Evolutionary conservation across 2,113 vertebrate genomes (phyloP).

Genomic region (Entomyzon cyanotis): DNA sequence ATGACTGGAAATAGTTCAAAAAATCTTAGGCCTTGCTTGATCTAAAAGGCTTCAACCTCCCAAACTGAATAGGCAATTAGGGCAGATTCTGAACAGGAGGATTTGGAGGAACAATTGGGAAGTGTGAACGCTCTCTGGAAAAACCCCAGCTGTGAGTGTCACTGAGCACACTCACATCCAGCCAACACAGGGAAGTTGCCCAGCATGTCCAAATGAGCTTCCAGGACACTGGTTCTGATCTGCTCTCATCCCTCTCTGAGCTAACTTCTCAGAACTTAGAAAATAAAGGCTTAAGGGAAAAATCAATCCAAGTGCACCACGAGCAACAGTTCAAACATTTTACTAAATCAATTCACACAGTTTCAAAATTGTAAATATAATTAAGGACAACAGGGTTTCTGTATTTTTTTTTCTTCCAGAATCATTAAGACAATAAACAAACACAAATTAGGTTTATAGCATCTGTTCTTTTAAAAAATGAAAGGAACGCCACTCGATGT

Average conservation of each 20-base stretch:
- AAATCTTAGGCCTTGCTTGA: neutral
- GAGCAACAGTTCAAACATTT: conserved; percentile 82
- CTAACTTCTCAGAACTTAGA: neutral
- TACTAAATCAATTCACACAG: conserved; percentile 88
- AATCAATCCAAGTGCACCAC: conserved; percentile 44
- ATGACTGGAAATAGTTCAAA: conserved; percentile 8
- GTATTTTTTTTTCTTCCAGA: conserved; percentile 70
- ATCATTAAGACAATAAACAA: conserved; percentile 85
- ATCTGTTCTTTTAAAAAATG: conserved; percentile 72
- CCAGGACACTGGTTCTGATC: neutral
- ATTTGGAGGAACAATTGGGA: neutral
- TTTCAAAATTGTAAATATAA: conserved; percentile 87
- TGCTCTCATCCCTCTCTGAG: neutral
- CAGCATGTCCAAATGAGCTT: accelerated
- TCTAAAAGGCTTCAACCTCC: neutral
- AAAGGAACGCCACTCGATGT: conserved; percentile 74
- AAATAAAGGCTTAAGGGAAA: neutral
- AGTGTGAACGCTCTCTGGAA: neutral
- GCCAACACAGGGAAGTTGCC: neutral
- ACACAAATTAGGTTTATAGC: conserved; percentile 78
- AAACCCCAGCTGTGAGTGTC: neutral
- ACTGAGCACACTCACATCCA: accelerated
- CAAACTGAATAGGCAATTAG: neutral
- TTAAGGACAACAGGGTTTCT: conserved; percentile 74
- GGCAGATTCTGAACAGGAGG: neutral